These are phyloP conservation scores for Pinna nobilis DNA, from an alignment of 1,140 invertebrate species.

Conservation along the genomic window DNA sequence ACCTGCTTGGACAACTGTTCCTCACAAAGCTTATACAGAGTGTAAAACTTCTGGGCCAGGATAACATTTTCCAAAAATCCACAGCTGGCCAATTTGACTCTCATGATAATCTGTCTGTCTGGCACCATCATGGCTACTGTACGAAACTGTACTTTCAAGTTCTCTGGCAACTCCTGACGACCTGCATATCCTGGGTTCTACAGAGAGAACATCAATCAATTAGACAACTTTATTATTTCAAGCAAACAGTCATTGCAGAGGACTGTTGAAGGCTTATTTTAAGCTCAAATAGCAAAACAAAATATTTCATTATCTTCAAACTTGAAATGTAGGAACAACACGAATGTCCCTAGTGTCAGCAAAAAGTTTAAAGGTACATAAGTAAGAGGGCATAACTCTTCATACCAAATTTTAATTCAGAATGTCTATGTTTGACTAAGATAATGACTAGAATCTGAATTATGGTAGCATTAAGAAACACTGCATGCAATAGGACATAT, in stretches of 20 bases:
- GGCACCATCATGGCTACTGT: constrained; percentile 74
- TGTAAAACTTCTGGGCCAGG: constrained; percentile 73
- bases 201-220: constrained; percentile 13
- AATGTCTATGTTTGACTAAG: too few species aligned
- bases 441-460: too few species aligned
- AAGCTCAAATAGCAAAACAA: background rate
- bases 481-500: too few species aligned
- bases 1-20: constrained; percentile 73
- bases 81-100: constrained; percentile 72
- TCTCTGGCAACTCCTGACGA: constrained; percentile 73
- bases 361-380: too few species aligned
- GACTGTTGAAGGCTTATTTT: background rate
- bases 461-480: too few species aligned
- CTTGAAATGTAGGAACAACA: too few species aligned
- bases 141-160: constrained; percentile 72
- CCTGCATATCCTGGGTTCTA: constrained; percentile 74
- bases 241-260: background rate
- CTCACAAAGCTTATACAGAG: constrained; percentile 73
- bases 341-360: too few species aligned
- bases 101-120: constrained; percentile 76
- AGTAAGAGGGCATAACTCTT: too few species aligned
- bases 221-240: background rate
- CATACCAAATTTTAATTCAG: too few species aligned
- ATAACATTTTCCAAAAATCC: constrained; percentile 72
- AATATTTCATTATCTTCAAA: background rate